Evolutionary conservation across 2,888 invertebrate species (phyloP).

Genomic region (Caprella mutica): DNA sequence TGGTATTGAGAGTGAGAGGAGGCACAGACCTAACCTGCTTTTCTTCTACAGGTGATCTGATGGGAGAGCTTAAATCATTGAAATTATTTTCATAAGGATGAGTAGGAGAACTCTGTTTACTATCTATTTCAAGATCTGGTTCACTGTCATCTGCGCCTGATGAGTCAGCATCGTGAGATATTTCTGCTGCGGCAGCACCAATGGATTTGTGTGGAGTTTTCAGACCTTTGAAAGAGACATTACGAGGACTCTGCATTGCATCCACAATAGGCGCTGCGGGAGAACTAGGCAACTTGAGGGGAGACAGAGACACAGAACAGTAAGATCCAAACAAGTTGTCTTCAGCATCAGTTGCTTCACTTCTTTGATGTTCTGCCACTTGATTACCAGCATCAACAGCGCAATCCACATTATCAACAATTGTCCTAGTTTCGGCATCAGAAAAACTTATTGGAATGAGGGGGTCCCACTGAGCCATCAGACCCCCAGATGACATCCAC

Average conservation of each 20-base stretch:
- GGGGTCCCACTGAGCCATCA: slow-evolving; percentile 14
- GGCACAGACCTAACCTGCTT: background rate
- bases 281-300: slow-evolving; percentile 13
- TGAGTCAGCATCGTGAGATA: slow-evolving; percentile 2
- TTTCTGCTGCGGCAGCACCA: background rate
- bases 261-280: background rate
- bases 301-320: slow-evolving; percentile 32
- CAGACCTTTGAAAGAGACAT: slow-evolving; percentile 3
- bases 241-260: background rate
- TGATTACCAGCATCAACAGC: slow-evolving; percentile 6
- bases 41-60: background rate
- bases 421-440: background rate
- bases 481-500: slow-evolving; percentile 12
- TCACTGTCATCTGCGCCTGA: slow-evolving; percentile 31
- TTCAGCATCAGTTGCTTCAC: slow-evolving; percentile 14
- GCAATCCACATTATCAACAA: background rate
- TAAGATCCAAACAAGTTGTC: slow-evolving; percentile 33
- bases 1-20: slow-evolving; percentile 1
- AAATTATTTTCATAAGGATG: too few relatives aligned
- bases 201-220: too few relatives aligned
- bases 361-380: too few relatives aligned
- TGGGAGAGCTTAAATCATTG: background rate
- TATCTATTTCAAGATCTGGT: slow-evolving; percentile 27
- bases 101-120: slow-evolving; percentile 20
- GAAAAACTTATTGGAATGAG: slow-evolving; percentile 1